Base-by-base conservation (phyloP, 2,888 invertebrate genomes). In the Lypha dubia region DNA sequence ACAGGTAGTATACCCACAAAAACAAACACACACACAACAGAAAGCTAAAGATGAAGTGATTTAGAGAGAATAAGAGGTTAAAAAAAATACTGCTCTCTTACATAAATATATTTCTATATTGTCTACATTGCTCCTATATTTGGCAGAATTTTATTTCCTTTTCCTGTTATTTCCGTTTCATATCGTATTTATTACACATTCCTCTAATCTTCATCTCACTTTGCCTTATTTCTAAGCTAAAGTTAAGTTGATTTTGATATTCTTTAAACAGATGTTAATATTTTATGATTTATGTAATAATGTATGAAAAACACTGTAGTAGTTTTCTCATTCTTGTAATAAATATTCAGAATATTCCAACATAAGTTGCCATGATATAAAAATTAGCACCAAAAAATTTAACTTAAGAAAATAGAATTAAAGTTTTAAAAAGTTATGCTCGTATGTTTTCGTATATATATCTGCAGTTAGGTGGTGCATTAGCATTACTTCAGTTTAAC, bases 191-290 rank as follows among this genome's bases (percentile, higher is more conserved):
- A 51, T 74, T 81, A 53, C 20, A 71, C 8, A 44, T 35, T 62
- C 24, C 58, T 44, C 15, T 63, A 22, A n/a, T 49, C 22, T 20
- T 0, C n/a, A 28, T 20, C 46, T 20, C 22, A 1, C n/a, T 28
- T 28, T 22, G 51, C 32, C 7, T 1, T 7, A 4, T 24, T 24
- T 6, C n/a, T 22, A 28, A 67, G 44, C 65, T 35, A 49, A 70
- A 75, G 38, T 73, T 62, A 67, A 84, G 60, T 77, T 77, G 81
- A 70, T 74, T 86, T 86, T 86, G 81, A 86, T 84, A 83, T 79
- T 71, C 80, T 81, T 70, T 83, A 86, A 84, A 77, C 85, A 86
- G 85, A 86, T 86, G 82, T 84, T 86, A 84, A 84, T 86, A 85
- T 84, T 76, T 38, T 82, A 84, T 86, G 86, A 86, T 85, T 86